phyloP scores from a whole-genome alignment of 2,888 invertebrate genomes.

The Hecatera dysodea region DNA sequence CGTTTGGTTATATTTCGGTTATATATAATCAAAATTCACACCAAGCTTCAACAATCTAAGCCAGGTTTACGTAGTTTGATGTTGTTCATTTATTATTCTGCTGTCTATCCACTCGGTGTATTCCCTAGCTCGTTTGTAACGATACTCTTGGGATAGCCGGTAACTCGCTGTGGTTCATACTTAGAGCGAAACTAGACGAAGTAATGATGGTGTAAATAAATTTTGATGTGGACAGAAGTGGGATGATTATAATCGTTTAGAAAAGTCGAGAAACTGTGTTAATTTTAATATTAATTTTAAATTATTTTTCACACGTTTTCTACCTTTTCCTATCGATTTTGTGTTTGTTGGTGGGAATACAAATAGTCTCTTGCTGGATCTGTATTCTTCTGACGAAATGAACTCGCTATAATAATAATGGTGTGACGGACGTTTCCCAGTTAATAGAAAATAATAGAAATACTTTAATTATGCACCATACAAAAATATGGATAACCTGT shows the following conservation, averaged over 20 bases:
- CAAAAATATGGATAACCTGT: neutral
- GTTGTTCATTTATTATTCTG: conserved; percentile 46
- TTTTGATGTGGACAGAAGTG: neutral
- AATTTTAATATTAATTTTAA: no score
- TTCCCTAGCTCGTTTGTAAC: conserved; percentile 35
- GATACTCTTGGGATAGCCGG: conserved; percentile 32
- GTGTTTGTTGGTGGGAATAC: no score
- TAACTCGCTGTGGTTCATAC: conserved; percentile 34
- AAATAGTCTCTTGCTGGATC: neutral
- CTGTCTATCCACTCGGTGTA: conserved; percentile 34
- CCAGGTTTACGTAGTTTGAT: conserved; percentile 50
- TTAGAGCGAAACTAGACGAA: neutral
- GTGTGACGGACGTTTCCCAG: no score
- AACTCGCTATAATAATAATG: neutral
- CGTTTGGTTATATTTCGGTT: neutral
- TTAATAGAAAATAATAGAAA: neutral
- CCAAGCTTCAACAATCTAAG: conserved; percentile 21
- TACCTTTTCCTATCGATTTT: neutral
- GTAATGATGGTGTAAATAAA: conserved; percentile 16
- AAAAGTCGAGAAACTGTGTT: neutral
- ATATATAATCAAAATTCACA: conserved; percentile 20
- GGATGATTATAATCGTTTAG: neutral
- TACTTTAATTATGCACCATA: no score
- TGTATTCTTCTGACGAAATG: neutral
- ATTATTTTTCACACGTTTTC: neutral